phyloP scores from a whole-genome alignment of 2,797 vertebrate species.

The Karalla daura region DNA sequence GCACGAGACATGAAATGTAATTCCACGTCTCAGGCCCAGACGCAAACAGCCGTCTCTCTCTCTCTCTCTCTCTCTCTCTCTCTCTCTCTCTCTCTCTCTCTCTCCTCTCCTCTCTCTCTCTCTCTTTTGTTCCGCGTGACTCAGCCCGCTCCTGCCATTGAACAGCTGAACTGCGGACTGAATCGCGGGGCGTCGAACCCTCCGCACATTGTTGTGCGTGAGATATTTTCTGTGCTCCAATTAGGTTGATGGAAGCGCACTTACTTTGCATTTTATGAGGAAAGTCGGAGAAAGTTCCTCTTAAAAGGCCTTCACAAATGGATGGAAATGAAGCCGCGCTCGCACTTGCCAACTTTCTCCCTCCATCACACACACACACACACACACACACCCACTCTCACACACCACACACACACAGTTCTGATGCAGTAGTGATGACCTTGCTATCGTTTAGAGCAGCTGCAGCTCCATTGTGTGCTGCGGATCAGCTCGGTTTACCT shows the following conservation, averaged over 20 bases:
- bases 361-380: slow-evolving; percentile 14
- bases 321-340: slow-evolving; percentile 28
- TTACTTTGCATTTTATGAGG: slow-evolving; percentile 40
- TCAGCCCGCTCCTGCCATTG: not conserved
- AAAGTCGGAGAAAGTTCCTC: slow-evolving; percentile 16
- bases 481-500: slow-evolving; percentile 54
- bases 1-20: slow-evolving; percentile 6
- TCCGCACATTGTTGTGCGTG: not conserved
- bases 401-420: not conserved
- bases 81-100: slow-evolving; percentile 1
- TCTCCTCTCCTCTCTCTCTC: not conserved
- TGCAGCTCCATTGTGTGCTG: slow-evolving; percentile 61
- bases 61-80: not conserved
- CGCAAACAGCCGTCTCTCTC: not conserved
- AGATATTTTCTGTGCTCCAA: slow-evolving; percentile 5
- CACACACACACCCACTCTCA: slow-evolving; percentile 15
- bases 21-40: not conserved
- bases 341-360: slow-evolving; percentile 23
- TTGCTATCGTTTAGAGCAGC: slow-evolving; percentile 73
- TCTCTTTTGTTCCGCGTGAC: not conserved
- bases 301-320: slow-evolving; percentile 24
- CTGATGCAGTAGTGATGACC: slow-evolving; percentile 62
- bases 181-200: not conserved
- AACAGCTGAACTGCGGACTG: not conserved
- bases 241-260: slow-evolving; percentile 20